These are phyloP conservation scores for Argyresthia albistria DNA, from an alignment of 2,888 invertebrate species.

Conservation along the genomic window DNA sequence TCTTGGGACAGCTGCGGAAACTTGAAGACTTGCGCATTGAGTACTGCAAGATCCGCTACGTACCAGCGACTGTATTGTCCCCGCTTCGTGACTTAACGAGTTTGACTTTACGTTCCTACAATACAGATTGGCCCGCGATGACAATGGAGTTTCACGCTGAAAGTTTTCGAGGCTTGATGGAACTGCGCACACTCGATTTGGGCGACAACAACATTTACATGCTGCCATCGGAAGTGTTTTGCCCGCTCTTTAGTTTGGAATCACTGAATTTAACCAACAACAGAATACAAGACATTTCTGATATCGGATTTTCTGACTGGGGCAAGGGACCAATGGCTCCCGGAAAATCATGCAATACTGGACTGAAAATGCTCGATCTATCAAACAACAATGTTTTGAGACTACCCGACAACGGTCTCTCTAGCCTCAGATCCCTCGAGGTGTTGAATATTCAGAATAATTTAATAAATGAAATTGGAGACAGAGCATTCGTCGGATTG, in stretches of 20 bases:
- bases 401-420: constrained; percentile 80
- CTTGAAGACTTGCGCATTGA: constrained; percentile 82
- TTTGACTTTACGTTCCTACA: constrained; percentile 80
- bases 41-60: constrained; percentile 82
- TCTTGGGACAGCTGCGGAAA: constrained; percentile 77
- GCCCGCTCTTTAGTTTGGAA: constrained; percentile 78
- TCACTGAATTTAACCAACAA: constrained; percentile 83
- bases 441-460: constrained; percentile 83
- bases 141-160: constrained; percentile 83
- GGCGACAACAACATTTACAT: constrained; percentile 85
- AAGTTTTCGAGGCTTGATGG: constrained; percentile 79
- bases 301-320: constrained; percentile 84
- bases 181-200: constrained; percentile 78
- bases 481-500: constrained; percentile 81
- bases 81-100: constrained; percentile 78
- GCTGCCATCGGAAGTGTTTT: constrained; percentile 80
- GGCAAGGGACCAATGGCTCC: constrained; percentile 77
- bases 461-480: constrained; percentile 80
- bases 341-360: constrained; percentile 80
- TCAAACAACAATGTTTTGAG: constrained; percentile 80
- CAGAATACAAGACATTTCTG: constrained; percentile 82
- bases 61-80: constrained; percentile 79
- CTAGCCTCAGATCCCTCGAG: constrained; percentile 78
- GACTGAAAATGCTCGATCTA: constrained; percentile 79
- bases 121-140: constrained; percentile 85